Conservation (phyloP, 2,113 vertebrate genomes). For the Caranx melampygus region DNA sequence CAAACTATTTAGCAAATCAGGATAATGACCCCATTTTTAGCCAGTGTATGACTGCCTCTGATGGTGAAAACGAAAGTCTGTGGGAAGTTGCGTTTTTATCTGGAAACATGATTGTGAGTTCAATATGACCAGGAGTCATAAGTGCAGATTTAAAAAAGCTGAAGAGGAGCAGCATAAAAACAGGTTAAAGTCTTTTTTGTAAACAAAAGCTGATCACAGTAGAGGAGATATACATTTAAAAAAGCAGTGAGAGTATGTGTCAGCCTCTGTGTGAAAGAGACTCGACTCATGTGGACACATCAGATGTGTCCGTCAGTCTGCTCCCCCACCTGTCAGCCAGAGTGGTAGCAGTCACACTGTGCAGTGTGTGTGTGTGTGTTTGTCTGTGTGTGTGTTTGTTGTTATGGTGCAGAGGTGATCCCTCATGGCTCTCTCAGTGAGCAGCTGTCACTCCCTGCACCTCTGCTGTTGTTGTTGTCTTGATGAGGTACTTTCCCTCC, state of each 20-base stretch:
- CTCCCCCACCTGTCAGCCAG: background rate
- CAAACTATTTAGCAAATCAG: background rate
- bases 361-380: background rate
- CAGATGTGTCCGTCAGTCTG: background rate
- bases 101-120: background rate
- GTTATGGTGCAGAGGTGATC: conserved; percentile 66
- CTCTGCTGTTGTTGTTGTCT: conserved; percentile 78
- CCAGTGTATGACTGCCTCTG: background rate
- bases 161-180: background rate
- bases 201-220: background rate
- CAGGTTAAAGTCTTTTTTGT: too few species aligned
- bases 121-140: background rate
- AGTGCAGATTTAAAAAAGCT: too few species aligned
- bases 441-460: conserved; percentile 72
- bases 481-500: conserved; percentile 73
- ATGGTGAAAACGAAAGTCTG: background rate
- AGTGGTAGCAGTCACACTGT: background rate
- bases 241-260: background rate
- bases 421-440: conserved; percentile 56
- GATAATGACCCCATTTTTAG: background rate
- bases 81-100: background rate
- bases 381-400: conserved; percentile 29
- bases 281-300: background rate
- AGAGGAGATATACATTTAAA: too few species aligned
- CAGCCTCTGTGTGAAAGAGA: background rate